Base-by-base conservation (phyloP, 1,140 invertebrate species). In the Drosophila mojavensis region DNA sequence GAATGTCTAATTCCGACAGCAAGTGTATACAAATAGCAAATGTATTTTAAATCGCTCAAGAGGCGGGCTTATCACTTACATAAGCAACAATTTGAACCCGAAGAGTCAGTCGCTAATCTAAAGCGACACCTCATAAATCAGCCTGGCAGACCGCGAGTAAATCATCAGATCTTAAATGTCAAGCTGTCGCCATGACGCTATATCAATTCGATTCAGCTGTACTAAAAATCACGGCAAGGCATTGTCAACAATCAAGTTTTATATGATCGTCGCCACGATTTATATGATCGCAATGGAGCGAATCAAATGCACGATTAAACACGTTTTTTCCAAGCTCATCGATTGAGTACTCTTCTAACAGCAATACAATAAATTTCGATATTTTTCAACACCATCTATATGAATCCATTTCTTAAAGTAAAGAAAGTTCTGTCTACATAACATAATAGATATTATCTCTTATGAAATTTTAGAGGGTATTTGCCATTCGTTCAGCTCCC, bases 121-220 rank as follows among this genome's bases (percentile, higher is more conserved):
- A n/a, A 51, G 50, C 73, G 75, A 81, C 82, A 85, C 83, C 80
- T 82, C 67, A 88, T 88, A 82, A 85, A 85, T 85, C 82, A 51
- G 11, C 39, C 15, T 7, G 71, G 28, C 64, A 56, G 56, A 56
- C 58, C 39, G 47, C 75, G 54, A 78, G 86, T 85, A 85, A 85
- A 82, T 85, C 75, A 88, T 53, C 54, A 50, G 75, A 79, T 81
- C 79, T 85, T 53, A 79, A 81, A 78, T 65, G 82, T 81, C 81
- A 86, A 81, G 47, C 69, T 85, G 75, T 78, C 75, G 75, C 65
- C 60, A 41, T 58, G 77, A 15, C 63, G 58, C 61, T 66, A 81
- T 75, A 84, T 78, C 78, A 85, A 81, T 66, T 80, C 50, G 48
- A 81, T 69, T 77, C 47, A 50, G 51, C 48, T 69, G 33, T 50